Base-by-base conservation (phyloP, 2,113 vertebrate species). In the Tilapia sparmanii region DNA sequence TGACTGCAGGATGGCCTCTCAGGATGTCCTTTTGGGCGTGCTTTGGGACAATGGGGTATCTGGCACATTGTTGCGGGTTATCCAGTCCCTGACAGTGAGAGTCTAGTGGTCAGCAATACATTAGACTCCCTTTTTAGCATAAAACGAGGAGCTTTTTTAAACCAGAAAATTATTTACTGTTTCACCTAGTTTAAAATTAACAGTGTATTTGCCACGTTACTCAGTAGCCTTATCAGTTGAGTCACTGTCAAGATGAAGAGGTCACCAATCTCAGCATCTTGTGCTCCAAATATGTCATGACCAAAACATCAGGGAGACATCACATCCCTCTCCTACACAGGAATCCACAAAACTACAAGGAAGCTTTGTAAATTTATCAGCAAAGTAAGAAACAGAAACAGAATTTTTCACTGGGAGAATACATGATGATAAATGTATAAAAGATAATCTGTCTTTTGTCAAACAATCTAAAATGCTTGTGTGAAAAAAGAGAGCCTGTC, bases 281-380 rank as follows among this genome's bases (percentile, higher is more conserved):
- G 79, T 55, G 94, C 66, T 92, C 93, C 86, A 95, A 93, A 95
- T 94, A 91, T 94, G 93, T 94, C 93, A 94, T 81, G 11, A 86
- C 79, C 80, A 55, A 91, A 90, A 79, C 93, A 80, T 90, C 76
- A 86, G 92, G 91, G 90, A 91, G 78, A 40, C 84, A 31, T 93
- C 88, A 82, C 91, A 94, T 91, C 91, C 82, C 47, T 91, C 91
- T 93, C 82, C 87, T 87, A 85, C 91, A 92, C 90, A 90, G 63
- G 81, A 95, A 71, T 92, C 93, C 86, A 80, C 66, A 80, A 63
- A 93, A 83, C 92, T 84, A 81, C 85, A 68, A 92, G 89, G 84
- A 89, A 18, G 87, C 93, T 94, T 92, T 93, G 89, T 91, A 88
- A 35, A 85, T 91, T 80, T 91, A 85, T 91, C 92, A 93, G 26